Conservation (phyloP, 1,140 invertebrate species). For the Homarus americanus region DNA sequence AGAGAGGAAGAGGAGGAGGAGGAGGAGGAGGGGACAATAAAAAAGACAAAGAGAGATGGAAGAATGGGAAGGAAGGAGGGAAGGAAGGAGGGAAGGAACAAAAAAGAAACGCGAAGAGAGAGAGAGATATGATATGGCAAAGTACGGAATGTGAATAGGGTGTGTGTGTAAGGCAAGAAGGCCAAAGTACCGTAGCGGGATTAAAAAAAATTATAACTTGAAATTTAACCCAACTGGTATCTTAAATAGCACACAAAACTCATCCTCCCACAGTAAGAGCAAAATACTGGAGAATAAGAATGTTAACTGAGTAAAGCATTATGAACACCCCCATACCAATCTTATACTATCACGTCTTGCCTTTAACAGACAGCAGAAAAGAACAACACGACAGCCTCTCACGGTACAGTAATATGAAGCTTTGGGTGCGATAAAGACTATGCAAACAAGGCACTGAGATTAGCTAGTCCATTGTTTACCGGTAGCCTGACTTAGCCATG, state of each 20-base stretch:
- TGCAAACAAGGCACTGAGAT: neutral
- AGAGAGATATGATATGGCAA: neutral
- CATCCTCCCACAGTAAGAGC: no score
- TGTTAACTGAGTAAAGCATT: no score
- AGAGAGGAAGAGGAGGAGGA: neutral
- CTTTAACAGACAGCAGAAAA: neutral
- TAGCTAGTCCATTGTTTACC: neutral
- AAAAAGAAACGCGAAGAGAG: neutral
- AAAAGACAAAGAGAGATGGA: neutral
- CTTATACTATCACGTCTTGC: neutral
- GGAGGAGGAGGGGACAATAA: neutral
- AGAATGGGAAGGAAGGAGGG: neutral
- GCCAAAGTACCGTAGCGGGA: no score
- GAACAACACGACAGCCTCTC: neutral
- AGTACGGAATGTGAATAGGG: neutral
- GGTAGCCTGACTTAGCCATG: neutral
- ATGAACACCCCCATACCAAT: no score
- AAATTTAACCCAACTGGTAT: no score
- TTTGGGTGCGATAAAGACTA: neutral
- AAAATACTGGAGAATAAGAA: no score
- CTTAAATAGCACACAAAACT: no score
- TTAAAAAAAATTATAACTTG: no score
- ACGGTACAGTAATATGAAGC: neutral
- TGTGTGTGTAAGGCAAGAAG: no score
- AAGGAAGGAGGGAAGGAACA: neutral